Base-by-base conservation (phyloP, 2,888 invertebrate species). In the Scaptomyza caliginosa region DNA sequence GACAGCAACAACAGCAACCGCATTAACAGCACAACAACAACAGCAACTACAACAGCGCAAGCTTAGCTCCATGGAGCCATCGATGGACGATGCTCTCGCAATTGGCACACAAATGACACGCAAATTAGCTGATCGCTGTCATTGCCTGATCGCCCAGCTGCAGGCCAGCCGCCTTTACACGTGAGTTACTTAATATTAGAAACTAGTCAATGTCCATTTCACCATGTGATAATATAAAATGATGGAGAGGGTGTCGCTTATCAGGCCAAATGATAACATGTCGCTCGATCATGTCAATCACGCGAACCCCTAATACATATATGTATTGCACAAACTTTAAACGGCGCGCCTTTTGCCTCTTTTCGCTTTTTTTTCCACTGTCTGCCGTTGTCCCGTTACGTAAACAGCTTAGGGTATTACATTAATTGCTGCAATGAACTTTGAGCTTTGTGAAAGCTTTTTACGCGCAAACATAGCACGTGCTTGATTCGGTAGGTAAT, bases 41-140 rank as follows among this genome's bases (percentile, higher is more conserved):
- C 74, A 36, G 38, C 50, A 19, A 38, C 52, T 85, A 45, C 86
- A 88, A 39, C 78, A 86, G 42, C 82, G 87, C 16, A 81, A 81
- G 26, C 67, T 81, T 5, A 81, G 81, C 82, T 78, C 85, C 3
- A 63, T 76, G 80, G 77, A 80, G 43, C 80, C 89, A 50, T 74
- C 81, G 54, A 71, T 90, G 86, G 83, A 83, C 40, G 88, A 91
- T 73, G 78, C 86, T 24, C 63, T 91, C 16, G 91, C 91, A 42
- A 67, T 89, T 40, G 83, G 85, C 59, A 91, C 91, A 34, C 89
- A 89, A 62, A 73, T 88, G 67, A 90, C 91, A 39, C 87, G 88
- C 48, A 72, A 86, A 67, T 69, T 85, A 30, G 57, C 86, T 10
- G 71, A 79, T 3, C 81, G 74, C 34, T 60, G 89, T 40, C 67